A percentile compares a stretch with the other conserved stretches of the same genome.
Conservation (phyloP, 2,797 vertebrate species). For the Cossypha dichroa region DNA sequence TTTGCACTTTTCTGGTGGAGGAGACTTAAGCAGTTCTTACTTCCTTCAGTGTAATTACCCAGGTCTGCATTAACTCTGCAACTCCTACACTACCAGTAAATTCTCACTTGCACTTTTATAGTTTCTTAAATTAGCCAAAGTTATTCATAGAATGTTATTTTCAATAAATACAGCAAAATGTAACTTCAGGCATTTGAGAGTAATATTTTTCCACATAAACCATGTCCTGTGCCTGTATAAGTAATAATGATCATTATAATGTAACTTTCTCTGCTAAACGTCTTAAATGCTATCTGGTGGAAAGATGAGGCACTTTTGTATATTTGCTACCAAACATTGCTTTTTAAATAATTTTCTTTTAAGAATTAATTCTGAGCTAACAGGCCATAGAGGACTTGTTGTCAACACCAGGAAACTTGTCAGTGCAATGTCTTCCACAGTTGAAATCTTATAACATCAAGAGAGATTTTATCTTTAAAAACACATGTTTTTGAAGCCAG, state of each 20-base stretch:
- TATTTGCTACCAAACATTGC: neutral
- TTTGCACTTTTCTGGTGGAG: neutral
- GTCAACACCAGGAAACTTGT: neutral
- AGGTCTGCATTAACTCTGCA: neutral
- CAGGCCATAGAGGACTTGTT: neutral
- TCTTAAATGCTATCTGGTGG: neutral
- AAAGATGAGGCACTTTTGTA: neutral
- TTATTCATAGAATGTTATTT: neutral
- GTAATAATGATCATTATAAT: neutral
- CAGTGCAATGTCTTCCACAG: neutral
- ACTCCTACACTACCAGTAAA: neutral
- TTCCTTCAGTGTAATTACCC: neutral
- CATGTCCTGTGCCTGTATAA: neutral
- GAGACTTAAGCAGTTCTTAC: neutral
- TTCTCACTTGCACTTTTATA: slow-evolving; percentile 6
- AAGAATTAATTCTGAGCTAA: neutral
- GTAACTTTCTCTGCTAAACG: neutral
- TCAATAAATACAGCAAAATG: neutral
- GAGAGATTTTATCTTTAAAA: neutral
- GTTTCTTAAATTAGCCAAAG: slow-evolving; percentile 23
- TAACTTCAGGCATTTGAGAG: neutral
- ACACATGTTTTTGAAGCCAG: neutral
- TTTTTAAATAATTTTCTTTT: neutral
- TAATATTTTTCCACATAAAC: slow-evolving; percentile 5
- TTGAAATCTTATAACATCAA: neutral